Evolutionary conservation across 1,140 invertebrate genomes (phyloP), one percentile per base, ranked within the genome.

Genomic region (Plectus sambesii): DNA sequence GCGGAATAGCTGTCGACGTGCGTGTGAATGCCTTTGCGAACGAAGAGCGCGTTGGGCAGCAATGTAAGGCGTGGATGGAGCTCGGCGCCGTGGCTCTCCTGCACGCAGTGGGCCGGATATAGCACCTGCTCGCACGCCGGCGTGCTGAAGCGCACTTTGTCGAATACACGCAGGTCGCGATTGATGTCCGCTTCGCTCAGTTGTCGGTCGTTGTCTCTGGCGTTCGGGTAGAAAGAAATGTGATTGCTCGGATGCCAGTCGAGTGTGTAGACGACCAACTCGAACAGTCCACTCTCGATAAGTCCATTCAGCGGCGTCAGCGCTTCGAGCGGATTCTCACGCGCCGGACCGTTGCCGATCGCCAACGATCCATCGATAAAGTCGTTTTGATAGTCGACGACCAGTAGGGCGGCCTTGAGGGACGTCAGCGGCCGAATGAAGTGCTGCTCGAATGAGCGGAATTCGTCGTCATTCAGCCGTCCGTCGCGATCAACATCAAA

Each of bases 181-280:
- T 77, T 35, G 84, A 67, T 51, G 80, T 79, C 20, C 81, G 71
- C 61, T 76, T 73, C 40, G 76, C 75, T 35, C 89, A 78, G 73
- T 92, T 93, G 63, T 92, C 89, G 53, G 89, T 82, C 62, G 2
- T 27, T 26, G 35, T 66, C 60, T 19, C 61, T 56, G 17, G 56
- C 62, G 29, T 66, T 56, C 37, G 60, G 57, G 38, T 55, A 61
- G 71, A 97, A 98, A 12, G 88, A 94, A 20, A 96, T 83, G 72
- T 98, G 92, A 75, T 94, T 82, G 26, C 79, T 79, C 0, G 90
- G 90, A 78, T 97, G 92, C 89, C 90, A 97, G 73, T 97, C 92
- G 44, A 87, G 73, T 1, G 88, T 87, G 73, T 96, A 97, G 65
- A 89, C 87, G n/a, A 96, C 81, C 1, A 80, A 77, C 72, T 94